Conservation (phyloP, 2,113 vertebrate species). For the Entelurus aequoreus region DNA sequence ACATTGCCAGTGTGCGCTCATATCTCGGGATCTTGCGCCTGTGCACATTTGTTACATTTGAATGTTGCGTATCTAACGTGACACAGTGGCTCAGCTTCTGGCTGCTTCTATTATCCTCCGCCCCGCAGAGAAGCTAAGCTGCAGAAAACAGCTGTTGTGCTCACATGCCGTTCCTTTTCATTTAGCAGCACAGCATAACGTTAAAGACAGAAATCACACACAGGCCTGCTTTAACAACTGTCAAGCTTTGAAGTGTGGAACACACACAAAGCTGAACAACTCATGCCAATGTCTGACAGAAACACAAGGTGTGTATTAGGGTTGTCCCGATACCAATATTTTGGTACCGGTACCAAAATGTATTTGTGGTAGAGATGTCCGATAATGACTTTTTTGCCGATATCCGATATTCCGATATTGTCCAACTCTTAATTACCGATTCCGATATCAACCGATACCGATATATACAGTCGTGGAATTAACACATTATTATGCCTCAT, state of each 20-base stretch:
- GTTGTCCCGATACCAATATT: too few species aligned
- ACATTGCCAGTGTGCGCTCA: slow-evolving; percentile 36
- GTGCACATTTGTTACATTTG: slow-evolving; percentile 30
- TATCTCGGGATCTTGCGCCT: slow-evolving; percentile 30
- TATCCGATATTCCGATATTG: too few species aligned
- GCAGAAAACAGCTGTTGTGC: slow-evolving; percentile 46
- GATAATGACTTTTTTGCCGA: too few species aligned
- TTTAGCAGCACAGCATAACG: slow-evolving; percentile 43
- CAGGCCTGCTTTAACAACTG: slow-evolving; percentile 53
- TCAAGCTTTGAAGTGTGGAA: slow-evolving; percentile 48
- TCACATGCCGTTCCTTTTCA: slow-evolving; percentile 51
- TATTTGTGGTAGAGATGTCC: too few species aligned
- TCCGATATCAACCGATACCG: too few species aligned
- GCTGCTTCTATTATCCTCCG: slow-evolving; percentile 39
- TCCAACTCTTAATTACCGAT: too few species aligned
- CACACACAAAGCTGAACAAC: slow-evolving; percentile 46
- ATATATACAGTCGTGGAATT: too few species aligned
- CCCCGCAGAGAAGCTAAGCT: slow-evolving; percentile 37
- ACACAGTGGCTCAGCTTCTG: slow-evolving; percentile 33
- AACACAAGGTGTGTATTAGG: slow-evolving; percentile 42
- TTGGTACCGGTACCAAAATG: too few species aligned
- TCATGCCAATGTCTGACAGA: slow-evolving; percentile 44
- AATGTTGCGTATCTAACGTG: slow-evolving; percentile 55
- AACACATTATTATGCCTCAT: too few species aligned
- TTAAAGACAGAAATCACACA: slow-evolving; percentile 49